Evolutionary conservation across 2,113 vertebrate genomes (phyloP), one percentile per base, ranked within the genome.

Genomic region (Arvicanthis niloticus): DNA sequence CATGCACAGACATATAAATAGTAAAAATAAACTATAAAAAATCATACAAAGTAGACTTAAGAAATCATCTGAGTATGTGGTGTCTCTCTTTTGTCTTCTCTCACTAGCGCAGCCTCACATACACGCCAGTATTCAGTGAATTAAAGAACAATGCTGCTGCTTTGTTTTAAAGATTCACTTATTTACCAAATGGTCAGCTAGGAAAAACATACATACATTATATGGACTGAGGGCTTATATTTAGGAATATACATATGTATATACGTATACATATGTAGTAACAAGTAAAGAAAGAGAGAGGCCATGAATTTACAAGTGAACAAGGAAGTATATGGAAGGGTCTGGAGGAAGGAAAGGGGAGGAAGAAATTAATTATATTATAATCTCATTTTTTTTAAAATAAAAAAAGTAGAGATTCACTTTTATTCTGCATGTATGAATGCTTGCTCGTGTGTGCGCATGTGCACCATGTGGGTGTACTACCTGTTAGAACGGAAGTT

Each of bases 121-220:
- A 65, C 0, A 10, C 1, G 0, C n/a, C 60, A 3, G 45, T 34
- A 48, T 19, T 84, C 24, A 5, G 0, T 11, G 21, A 80, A n/a
- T 40, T 42, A 58, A 80, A n/a, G 15, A 53, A 40, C 17, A 56
- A 37, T 22, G 78, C 51, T 58, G 78, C 11, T 12, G 17, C 19
- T 78, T 51, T 37, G 77, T 56, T 81, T n/a, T 58, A 81, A 81
- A 81, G 51, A 37, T 56, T 70, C 6, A 34, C 16, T 80, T 77
- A 29, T 48, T 76, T 53, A 80, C 51, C 78, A 81, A 13, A 58
- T 9, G 1, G 51, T 53, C 48, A 78, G 48, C 10, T 53, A 56
- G 37, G 51, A 81, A n/a, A 58, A 58, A 40, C 34, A 58, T n/a
- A 24, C 21, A 82, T 58, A 82, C 80, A 15, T n/a, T 81, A 58